Conservation (phyloP, 2,797 vertebrate species). For the Argentina silus region DNA sequence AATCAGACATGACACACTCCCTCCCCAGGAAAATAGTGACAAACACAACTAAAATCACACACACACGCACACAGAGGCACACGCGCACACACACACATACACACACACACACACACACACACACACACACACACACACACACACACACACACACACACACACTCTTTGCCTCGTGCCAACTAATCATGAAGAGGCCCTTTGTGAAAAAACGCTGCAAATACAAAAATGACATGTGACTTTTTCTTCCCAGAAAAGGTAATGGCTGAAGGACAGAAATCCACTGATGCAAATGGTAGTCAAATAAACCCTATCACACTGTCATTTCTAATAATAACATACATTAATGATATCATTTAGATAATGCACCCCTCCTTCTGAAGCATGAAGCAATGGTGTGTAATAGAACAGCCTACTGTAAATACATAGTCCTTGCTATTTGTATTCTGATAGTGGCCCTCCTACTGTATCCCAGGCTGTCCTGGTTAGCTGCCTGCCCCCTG, state of each 20-base stretch:
- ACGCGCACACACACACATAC: conserved; percentile 49
- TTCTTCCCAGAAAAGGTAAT: conserved; percentile 22
- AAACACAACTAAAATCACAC: conserved; percentile 26
- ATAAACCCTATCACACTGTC: conserved; percentile 53
- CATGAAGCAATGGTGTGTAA: conserved; percentile 1
- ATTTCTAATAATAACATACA: conserved; percentile 64
- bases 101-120: conserved; percentile 47
- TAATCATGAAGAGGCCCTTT: conserved; percentile 30
- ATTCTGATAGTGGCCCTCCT: conserved; percentile 5
- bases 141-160: conserved; percentile 44
- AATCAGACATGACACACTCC: conserved; percentile 74
- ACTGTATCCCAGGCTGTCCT: not conserved
- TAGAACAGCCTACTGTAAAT: not conserved
- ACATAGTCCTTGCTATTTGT: conserved; percentile 1
- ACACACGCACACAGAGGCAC: conserved; percentile 59
- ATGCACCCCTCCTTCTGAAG: conserved; percentile 15
- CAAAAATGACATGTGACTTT: conserved; percentile 54
- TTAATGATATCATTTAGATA: conserved; percentile 50
- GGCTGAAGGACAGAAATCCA: conserved; percentile 40
- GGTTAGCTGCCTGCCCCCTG: not conserved
- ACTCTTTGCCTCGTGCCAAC: conserved; percentile 37
- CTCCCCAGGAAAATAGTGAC: conserved; percentile 51
- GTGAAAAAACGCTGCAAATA: conserved; percentile 53
- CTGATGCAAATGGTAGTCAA: conserved; percentile 44
- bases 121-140: conserved; percentile 41